Base-by-base conservation (phyloP, 2,888 invertebrate species). In the Slavum lentiscoides region DNA sequence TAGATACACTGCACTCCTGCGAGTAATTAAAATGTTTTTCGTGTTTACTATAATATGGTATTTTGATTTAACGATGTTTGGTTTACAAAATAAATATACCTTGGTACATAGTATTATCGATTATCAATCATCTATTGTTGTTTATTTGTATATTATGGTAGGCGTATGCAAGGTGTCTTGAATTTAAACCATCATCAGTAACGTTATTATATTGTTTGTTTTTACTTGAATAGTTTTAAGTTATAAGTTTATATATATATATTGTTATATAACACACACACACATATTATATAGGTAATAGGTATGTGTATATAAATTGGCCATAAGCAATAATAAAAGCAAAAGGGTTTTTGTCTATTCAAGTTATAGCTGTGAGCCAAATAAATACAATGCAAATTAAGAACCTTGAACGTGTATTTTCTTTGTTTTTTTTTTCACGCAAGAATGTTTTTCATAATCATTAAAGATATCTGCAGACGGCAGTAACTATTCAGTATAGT, bases 311-410 rank as follows among this genome's bases (percentile, higher is more conserved):
- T 30, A 30, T 30, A 30, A 30, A 30, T 30, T 30, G 30, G 30
- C 30, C 30, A 61, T 39, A 43, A 7, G n/a, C 39, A 53, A 30
- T 49, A 74, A 74, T 23, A 64, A 74, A 64, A 23, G 21, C 49
- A 15, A 62, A 49, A 49, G 30, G 15, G 62, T 37, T 11, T 30
- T 53, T 69, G 30, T 53, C 11, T 30, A 74, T 53, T n/a, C n/a
- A 53, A 4, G 17, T 15, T 62, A 53, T 53, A 74, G 13, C 64
- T 53, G 64, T 7, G n/a, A 53, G 30, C 17, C 17, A 55, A 43
- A 64, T 53, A 37, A 64, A 53, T 53, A 74, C 74, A 64, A 74
- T 61, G 43, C 53, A 74, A 74, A 53, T 62, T 62, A 62, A 73
- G 61, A 62, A 53, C 53, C 53, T 73, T 73, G 43, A 64, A 37